phyloP scores from a whole-genome alignment of 92 coral and sea anemone genomes.

The Umimayanthus kanabou region DNA sequence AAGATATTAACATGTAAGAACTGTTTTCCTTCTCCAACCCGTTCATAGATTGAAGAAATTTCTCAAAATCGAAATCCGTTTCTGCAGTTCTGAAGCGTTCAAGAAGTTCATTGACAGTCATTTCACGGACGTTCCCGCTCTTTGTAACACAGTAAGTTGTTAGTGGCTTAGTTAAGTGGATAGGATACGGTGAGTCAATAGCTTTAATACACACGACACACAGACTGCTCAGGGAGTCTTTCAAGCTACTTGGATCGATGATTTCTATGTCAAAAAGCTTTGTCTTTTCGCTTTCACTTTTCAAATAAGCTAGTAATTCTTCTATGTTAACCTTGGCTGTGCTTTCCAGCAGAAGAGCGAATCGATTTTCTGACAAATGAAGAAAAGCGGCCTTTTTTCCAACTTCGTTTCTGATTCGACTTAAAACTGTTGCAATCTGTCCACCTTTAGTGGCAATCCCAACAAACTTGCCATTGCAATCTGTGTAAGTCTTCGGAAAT shows the following conservation, averaged over 20 bases:
- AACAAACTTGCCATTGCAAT: conserved; percentile 13
- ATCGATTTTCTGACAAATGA: conserved; percentile 48
- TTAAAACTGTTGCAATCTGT: neutral
- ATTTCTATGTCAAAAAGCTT: conserved; percentile 23
- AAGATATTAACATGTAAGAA: conserved; percentile 61
- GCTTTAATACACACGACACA: conserved; percentile 67
- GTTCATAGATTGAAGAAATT: conserved; percentile 57
- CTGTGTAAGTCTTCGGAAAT: conserved; percentile 55
- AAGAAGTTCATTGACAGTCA: conserved; percentile 47
- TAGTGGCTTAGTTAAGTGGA: conserved; percentile 66
- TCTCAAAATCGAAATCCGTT: conserved; percentile 51
- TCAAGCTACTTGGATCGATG: conserved; percentile 35
- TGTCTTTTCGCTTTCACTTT: conserved; percentile 40
- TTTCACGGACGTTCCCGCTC: conserved; percentile 33
- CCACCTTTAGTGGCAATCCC: neutral
- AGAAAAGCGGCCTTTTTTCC: conserved; percentile 18
- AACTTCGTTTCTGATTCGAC: conserved; percentile 8
- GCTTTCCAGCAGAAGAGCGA: conserved; percentile 45
- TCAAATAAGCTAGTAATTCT: conserved; percentile 48
- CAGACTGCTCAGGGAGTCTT: conserved; percentile 16
- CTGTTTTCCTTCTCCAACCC: conserved; percentile 55
- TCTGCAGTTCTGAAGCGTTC: conserved; percentile 45
- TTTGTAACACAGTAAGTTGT: conserved; percentile 47
- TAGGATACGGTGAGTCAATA: conserved; percentile 67
- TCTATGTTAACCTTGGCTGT: conserved; percentile 44